Conservation (phyloP, 2,888 invertebrate species). For the Parelbella ahira region DNA sequence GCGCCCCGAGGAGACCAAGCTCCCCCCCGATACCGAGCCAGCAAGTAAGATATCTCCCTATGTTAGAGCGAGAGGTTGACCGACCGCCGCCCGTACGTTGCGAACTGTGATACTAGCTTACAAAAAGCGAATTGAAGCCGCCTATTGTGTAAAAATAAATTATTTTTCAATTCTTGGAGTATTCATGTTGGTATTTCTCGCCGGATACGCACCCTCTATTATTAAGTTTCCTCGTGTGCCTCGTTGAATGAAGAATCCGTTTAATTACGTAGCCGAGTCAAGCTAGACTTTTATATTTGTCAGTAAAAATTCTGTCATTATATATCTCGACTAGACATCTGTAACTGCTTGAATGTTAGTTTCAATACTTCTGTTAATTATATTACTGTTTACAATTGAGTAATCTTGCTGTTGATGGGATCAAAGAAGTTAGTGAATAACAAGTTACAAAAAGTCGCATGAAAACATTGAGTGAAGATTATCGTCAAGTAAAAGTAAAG, state of each 20-base stretch:
- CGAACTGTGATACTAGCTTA: constrained; percentile 57
- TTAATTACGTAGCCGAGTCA: no score
- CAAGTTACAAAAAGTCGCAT: no score
- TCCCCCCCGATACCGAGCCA: constrained; percentile 34
- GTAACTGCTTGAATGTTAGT: no score
- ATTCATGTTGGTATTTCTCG: constrained; percentile 62
- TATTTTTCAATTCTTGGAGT: constrained; percentile 67
- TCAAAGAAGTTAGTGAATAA: no score
- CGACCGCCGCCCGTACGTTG: constrained; percentile 13
- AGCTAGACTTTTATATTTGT: background rate
- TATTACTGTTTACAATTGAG: no score
- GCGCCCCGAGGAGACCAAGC: constrained; percentile 33
- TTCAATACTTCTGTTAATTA: no score
- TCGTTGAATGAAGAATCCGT: background rate
- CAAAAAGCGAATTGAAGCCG: constrained; percentile 44
- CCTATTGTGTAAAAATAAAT: constrained; percentile 67
- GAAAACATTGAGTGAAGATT: no score
- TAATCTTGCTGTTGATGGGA: no score
- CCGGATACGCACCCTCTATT: constrained; percentile 58
- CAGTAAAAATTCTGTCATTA: no score
- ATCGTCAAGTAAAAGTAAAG: no score
- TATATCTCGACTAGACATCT: no score
- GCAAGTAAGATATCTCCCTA: constrained; percentile 74
- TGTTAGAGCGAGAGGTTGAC: constrained; percentile 44
- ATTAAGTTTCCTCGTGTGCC: constrained; percentile 25